Evolutionary conservation across 2,113 vertebrate genomes (phyloP), one percentile per base, ranked within the genome.

Genomic region (Galeopterus variegatus): DNA sequence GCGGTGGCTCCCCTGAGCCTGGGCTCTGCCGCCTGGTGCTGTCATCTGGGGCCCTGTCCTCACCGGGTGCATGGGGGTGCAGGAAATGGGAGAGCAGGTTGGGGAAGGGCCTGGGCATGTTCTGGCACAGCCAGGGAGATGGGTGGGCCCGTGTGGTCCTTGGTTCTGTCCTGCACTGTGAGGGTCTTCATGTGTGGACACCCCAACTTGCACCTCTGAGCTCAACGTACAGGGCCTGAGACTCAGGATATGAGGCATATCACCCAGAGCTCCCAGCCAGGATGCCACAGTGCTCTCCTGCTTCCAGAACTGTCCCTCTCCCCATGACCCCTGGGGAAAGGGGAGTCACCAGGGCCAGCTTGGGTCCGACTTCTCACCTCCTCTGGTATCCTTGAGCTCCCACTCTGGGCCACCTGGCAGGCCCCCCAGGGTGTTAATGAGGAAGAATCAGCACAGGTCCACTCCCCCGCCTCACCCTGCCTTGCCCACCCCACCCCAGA

Each of bases 341-440:
- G 36, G 11, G 72, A 33, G 5, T 67, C 13, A 28, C 0, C 6
- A 48, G 31, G 48, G 31, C 58, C 48, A 60, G 79, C 48, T 48
- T 31, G 2, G 48, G 95, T 36, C 31, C 64, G 90, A 75, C 62
- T 89, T n/a, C 8, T 60, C 73, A 13, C 0, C 50, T 80, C 67
- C 94, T 96, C 41, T 73, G 70, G 87, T 88, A 80, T 70, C 96
- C 88, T 95, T 93, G 96, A 97, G 76, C 0, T 33, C 1, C 84
- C 80, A 82, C 36, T 58, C 36, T 9, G 1, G 41, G 6, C 2
- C 23, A 0, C 26, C 33, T 0, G 1, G 65, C 8, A 10, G 5
- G 79, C 70, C 41, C 65, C 73, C 92, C 56, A 28, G 0, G 23
- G 84, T 2, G 1, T 64, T 67, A 64, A 72, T 90, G 86, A 93